A percentile compares a stretch with the other conserved stretches of the same genome.
Conservation (phyloP, 2,113 vertebrate species). For the Rhipidura dahli region DNA sequence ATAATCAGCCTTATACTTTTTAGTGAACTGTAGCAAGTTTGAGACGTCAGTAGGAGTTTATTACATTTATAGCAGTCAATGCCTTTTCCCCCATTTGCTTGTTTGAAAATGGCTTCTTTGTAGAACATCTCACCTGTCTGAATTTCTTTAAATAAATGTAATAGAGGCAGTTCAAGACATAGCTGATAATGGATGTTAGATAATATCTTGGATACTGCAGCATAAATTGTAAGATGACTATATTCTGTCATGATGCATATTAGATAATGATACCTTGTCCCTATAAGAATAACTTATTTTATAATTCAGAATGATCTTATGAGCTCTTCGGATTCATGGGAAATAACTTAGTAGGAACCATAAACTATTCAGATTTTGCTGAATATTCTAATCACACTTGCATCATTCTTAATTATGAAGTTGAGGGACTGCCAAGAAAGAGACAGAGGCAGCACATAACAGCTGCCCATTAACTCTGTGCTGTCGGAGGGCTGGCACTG, state of each 20-base stretch:
- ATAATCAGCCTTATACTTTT: slow-evolving; percentile 33
- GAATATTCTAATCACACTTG: slow-evolving; percentile 32
- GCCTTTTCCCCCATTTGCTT: neutral
- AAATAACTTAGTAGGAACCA: slow-evolving; percentile 13
- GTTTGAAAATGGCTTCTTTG: slow-evolving; percentile 26
- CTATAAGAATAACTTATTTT: slow-evolving; percentile 45
- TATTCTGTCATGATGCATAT: slow-evolving; percentile 20
- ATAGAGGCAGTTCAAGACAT: slow-evolving; percentile 25
- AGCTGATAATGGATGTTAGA: slow-evolving; percentile 22
- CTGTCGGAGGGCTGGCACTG: neutral
- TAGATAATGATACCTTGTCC: slow-evolving; percentile 44
- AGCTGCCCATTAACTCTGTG: neutral
- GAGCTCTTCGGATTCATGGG: neutral
- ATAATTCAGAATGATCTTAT: slow-evolving; percentile 45
- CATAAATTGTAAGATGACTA: slow-evolving; percentile 28
- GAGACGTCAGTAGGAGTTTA: slow-evolving; percentile 10
- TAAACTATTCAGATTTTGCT: slow-evolving; percentile 43
- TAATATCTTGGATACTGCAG: slow-evolving; percentile 7
- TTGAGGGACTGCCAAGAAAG: neutral
- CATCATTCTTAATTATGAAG: neutral
- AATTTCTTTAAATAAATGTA: slow-evolving; percentile 24
- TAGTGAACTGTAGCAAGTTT: neutral
- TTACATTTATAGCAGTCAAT: slow-evolving; percentile 2
- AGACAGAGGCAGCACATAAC: neutral
- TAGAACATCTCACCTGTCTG: neutral